A percentile compares a stretch with the other conserved stretches of the same genome.
Conservation (phyloP, 2,888 invertebrate species). For the Calliphora vomitoria region DNA sequence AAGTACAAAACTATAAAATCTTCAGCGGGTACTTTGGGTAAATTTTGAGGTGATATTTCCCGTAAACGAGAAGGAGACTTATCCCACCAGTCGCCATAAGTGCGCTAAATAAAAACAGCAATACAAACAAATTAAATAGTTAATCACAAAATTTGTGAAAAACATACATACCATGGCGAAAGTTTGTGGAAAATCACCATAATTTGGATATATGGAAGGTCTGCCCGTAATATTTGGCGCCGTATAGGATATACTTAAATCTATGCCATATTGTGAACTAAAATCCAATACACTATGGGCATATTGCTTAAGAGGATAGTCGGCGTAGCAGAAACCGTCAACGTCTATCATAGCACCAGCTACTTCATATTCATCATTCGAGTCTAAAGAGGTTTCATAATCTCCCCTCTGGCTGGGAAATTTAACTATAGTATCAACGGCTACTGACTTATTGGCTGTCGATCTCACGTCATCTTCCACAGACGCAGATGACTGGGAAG, state of each 20-base stretch:
- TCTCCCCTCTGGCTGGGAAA: constrained; percentile 72
- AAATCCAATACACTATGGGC: constrained; percentile 92
- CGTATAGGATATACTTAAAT: constrained; percentile 94
- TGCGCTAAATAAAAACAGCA: constrained; percentile 86
- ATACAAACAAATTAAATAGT: constrained; percentile 33
- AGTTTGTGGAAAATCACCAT: constrained; percentile 96
- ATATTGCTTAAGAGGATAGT: constrained; percentile 88
- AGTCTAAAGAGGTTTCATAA: constrained; percentile 65
- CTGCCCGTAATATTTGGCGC: constrained; percentile 94
- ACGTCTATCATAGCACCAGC: constrained; percentile 67
- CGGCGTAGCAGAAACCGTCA: constrained; percentile 74
- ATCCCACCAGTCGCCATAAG: constrained; percentile 94
- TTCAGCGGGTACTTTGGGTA: constrained; percentile 88
- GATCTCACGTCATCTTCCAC: constrained; percentile 66
- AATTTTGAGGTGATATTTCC: constrained; percentile 91
- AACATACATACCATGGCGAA: constrained; percentile 92
- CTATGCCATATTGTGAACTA: constrained; percentile 96
- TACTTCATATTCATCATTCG: constrained; percentile 57
- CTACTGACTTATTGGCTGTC: constrained; percentile 34
- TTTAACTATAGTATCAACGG: constrained; percentile 77
- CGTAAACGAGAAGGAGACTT: constrained; percentile 89
- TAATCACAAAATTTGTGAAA: background rate
- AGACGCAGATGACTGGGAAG: constrained; percentile 54
- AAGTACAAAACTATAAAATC: constrained; percentile 88
- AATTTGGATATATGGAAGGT: constrained; percentile 93